Base-by-base conservation (phyloP, 2,888 invertebrate genomes). In the Ramazzottius varieornatus region DNA sequence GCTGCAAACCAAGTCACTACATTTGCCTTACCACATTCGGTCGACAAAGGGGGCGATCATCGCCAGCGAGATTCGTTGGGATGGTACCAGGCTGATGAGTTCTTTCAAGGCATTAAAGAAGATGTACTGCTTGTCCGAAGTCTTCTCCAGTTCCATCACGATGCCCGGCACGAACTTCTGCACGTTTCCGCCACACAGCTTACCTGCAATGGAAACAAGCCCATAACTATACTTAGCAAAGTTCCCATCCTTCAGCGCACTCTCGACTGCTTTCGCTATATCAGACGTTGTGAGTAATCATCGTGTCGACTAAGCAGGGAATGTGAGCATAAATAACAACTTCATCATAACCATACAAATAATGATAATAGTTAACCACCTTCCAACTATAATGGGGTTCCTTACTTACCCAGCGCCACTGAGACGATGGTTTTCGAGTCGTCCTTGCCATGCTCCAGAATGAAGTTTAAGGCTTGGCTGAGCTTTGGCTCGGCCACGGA, bases 91-190 rank as follows among this genome's bases (percentile, higher is more conserved):
- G 54, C 24, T 8, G 20, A 54, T 54, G 20, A 54, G 54, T 24
- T 98, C 98, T 81, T 96, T 93, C 4, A 99, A 80, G 1, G 98
- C 94, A 78, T 98, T 96, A 67, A 98, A 78, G 65, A 99, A 80
- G 46, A 99, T 81, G 76, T 98, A 98, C 75, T 98, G 98, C 66
- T 91, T 81, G 75, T 88, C 90, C 0, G 93, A 91, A 73, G 93
- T 89, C 46, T 85, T 84, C 72, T 91, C 88, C 69, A 96, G 96
- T 78, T 96, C 92, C 67, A 84, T 81, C 54, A 98, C 79, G 68
- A 98, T 88, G 73, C 93, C 89, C 0, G 96, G 94, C 72, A 98
- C 81, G 79, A 90, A 96, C 72, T 86, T 84, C 16, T 85, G 84
- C 69, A 98, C 79, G 78, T 94, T 96, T 63, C 98, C 98, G 66